Conservation (phyloP, 2,113 vertebrate genomes). For the Petrocephalus microphthalmus region DNA sequence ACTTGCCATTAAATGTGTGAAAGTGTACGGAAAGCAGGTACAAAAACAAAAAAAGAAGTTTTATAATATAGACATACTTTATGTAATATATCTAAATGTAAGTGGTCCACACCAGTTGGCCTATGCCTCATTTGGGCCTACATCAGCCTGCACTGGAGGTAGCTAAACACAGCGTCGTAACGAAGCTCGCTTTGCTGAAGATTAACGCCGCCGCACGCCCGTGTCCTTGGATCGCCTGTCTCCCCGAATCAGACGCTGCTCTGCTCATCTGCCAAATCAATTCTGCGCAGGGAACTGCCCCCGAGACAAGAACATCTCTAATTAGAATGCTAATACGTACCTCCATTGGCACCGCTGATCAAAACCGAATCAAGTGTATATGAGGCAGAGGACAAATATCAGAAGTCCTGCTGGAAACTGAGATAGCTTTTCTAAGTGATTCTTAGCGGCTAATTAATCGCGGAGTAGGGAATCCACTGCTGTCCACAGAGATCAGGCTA, state of each 20-base stretch:
- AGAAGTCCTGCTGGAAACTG: conserved; percentile 34
- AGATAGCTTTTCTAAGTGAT: conserved; percentile 19
- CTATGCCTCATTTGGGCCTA: conserved; percentile 35
- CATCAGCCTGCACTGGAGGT: conserved; percentile 25
- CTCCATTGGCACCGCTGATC: conserved; percentile 27
- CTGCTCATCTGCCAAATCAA: conserved; percentile 37
- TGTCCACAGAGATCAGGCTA: neutral
- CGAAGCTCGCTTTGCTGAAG: conserved; percentile 41
- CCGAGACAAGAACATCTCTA: conserved; percentile 39
- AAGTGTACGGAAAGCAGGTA: neutral
- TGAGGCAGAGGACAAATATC: conserved; percentile 44
- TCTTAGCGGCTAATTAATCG: conserved; percentile 7
- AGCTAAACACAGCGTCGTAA: conserved; percentile 45
- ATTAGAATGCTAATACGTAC: conserved; percentile 55
- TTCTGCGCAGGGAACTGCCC: conserved; percentile 33
- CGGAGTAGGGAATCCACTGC: neutral
- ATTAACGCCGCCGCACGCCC: neutral
- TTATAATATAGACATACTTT: neutral
- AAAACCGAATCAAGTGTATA: conserved; percentile 50
- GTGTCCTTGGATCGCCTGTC: neutral
- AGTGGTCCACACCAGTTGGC: neutral
- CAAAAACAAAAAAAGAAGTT: neutral
- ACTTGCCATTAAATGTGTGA: neutral
- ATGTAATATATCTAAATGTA: neutral
- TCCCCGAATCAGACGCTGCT: conserved; percentile 21